Evolutionary conservation across 2,113 vertebrate species (phyloP), one percentile per base, ranked within the genome.

Genomic region (Antechinus stuartii): DNA sequence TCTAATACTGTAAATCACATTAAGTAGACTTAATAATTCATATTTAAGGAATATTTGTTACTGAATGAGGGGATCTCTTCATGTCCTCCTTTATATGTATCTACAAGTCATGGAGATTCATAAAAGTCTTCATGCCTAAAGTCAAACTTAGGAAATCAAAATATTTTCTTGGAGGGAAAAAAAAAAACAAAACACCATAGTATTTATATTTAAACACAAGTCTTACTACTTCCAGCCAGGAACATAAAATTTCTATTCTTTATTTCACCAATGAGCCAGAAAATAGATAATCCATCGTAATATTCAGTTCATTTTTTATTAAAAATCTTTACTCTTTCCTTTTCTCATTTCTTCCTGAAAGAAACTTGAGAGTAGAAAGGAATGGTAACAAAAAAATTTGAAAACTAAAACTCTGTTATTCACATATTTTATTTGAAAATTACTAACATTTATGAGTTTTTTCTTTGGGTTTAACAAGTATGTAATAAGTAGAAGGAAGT

Each of bases 141-240:
- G 19, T 19, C 16, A n/a, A 76, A 76, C 4, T 76, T 35, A 14
- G 14, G 16, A 42, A 42, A 84, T 22, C n/a, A 8, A 84, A 84
- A 1, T 42, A 84, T 42, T 84, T 84, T 42, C 16, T 23, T 49
- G 49, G 49, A 49, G 50, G 50, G 42, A 42, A 11, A 11, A 52
- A 10, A 52, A 11, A 52, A 52, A 9, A 4, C 50, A 49, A 49
- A 49, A 49, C 50, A 52, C 50, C 35, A 42, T 19, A 84, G n/a
- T 84, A 84, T 84, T 76, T 76, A 76, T 76, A 42, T 76, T 84
- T 84, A 84, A 84, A 42, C n/a, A 84, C n/a, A 84, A 84, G n/a
- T 19, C n/a, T 22, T 42, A 84, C 35, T 84, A 84, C n/a, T 42
- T 23, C n/a, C n/a, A 84, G 16, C 1, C 68, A 84, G 16, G 68